Conservation (phyloP, 2,888 invertebrate species). For the Meiosimyza decipiens region DNA sequence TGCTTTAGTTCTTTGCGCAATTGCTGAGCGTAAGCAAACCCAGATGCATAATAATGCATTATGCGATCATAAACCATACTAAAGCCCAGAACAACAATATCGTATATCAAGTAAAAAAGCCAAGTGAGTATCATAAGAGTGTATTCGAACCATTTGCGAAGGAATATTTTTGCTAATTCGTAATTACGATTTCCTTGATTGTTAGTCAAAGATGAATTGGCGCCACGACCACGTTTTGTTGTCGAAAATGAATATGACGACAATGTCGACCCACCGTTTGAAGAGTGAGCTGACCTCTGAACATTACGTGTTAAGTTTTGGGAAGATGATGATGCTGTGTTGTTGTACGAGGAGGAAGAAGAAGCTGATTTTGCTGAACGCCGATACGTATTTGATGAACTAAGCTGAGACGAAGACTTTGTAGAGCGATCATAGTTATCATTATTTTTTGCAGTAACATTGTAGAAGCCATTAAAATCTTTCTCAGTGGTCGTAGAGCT, state of each 20-base stretch:
- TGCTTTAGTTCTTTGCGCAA: conserved; percentile 62
- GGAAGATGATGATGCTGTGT: conserved; percentile 8
- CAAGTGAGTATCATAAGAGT: conserved; percentile 76
- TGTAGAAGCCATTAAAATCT: conserved; percentile 48
- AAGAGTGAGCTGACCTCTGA: conserved; percentile 10
- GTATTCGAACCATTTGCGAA: conserved; percentile 71
- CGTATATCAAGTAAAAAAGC: conserved; percentile 82
- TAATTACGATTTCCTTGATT: conserved; percentile 67
- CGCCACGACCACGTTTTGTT: conserved; percentile 14
- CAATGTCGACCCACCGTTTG: conserved; percentile 35
- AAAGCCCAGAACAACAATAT: conserved; percentile 81
- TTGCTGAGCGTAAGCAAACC: conserved; percentile 55
- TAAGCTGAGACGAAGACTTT: conserved; percentile 3
- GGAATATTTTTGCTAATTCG: conserved; percentile 67
- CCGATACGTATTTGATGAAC: conserved; percentile 9
- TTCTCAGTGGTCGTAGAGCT: conserved; percentile 41
- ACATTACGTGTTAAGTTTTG: conserved; percentile 33
- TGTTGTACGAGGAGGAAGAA: conserved; percentile 49
- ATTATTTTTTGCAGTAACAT: conserved; percentile 65
- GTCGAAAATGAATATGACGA: conserved; percentile 26
- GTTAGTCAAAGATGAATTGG: conserved; percentile 31
- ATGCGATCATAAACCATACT: conserved; percentile 64
- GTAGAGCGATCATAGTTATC: conserved; percentile 63
- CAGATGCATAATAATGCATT: conserved; percentile 52
- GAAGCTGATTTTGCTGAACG: conserved; percentile 22